Base-by-base conservation (phyloP, 2,888 invertebrate species). In the Oscheius sp. region DNA sequence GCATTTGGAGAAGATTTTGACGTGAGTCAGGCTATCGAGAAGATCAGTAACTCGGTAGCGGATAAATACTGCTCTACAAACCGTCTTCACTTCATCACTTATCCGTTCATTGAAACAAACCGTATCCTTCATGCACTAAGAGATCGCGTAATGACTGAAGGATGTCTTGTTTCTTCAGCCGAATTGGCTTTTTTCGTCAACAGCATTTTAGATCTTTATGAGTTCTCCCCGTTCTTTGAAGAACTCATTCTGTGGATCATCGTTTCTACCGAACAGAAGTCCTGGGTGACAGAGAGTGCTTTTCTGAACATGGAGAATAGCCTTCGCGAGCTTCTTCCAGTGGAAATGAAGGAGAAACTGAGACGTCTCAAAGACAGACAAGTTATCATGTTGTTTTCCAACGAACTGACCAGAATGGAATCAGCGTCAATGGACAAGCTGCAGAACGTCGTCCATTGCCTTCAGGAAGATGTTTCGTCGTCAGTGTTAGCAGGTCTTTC, bases 41-140 rank as follows among this genome's bases (percentile, higher is more conserved):
- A 48, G 21, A 50, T 65, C 47, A 48, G 33, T 4, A 2, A 9
- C 65, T n/a, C n/a, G 9, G 1, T 65, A 4, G 4, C 5, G n/a
- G 50, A 65, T 48, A 32, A 65, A 3, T 32, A 29, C 29, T 65
- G 13, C 48, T n/a, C 50, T 65, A n/a, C n/a, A 35, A 65, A n/a
- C 29, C 65, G 65, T n/a, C 50, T 65, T 13, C 21, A 65, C 4
- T 65, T 65, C 50, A 65, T 65, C 32, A 65, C 65, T 4, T 11
- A 65, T 13, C 65, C 65, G 7, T 65, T 29, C 35, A 65, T 65
- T 65, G 65, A 47, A 65, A 65, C 48, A n/a, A 65, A 65, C 21
- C n/a, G 47, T 0, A 65, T 65, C n/a, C 47, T 65, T 33, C 21
- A 48, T 13, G 65, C 65, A 13, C 48, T 65, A 5, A 9, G 48